A percentile compares a stretch with the other conserved stretches of the same genome.
Conservation (phyloP, 2,888 invertebrate genomes). For the Luffia ferchaultella region DNA sequence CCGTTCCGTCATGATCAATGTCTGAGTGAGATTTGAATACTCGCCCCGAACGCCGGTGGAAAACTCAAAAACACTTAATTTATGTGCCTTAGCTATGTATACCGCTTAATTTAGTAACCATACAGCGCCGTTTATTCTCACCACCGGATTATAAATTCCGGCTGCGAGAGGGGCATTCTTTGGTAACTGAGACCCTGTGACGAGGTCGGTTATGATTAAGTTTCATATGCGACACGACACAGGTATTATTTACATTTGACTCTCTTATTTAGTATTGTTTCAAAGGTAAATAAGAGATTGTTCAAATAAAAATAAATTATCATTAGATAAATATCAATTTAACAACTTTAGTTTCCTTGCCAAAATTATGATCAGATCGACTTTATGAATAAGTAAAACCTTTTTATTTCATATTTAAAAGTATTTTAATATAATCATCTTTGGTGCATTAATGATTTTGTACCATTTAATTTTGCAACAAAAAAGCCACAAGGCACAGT, state of each 20-base stretch:
- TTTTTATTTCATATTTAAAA: too few species aligned
- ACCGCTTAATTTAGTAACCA: slow-evolving; percentile 35
- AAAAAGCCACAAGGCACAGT: too few species aligned
- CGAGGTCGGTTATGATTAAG: slow-evolving; percentile 30
- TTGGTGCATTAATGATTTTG: too few species aligned
- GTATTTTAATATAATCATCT: too few species aligned
- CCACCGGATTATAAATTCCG: slow-evolving; percentile 26
- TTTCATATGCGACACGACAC: slow-evolving; percentile 24
- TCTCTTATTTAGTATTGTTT: background rate
- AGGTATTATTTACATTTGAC: slow-evolving; percentile 20
- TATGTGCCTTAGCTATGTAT: slow-evolving; percentile 29
- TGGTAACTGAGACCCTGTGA: slow-evolving; percentile 30
- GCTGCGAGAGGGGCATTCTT: slow-evolving; percentile 24
- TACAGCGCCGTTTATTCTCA: slow-evolving; percentile 30
- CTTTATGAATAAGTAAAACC: too few species aligned
- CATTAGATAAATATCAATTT: too few species aligned
- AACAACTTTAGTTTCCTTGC: too few species aligned
- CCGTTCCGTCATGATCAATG: slow-evolving; percentile 32
- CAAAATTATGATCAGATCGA: too few species aligned
- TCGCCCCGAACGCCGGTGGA: too few species aligned
- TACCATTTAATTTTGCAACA: too few species aligned
- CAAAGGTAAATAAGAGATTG: background rate
- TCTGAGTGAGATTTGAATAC: slow-evolving; percentile 35
- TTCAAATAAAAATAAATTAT: too few species aligned
- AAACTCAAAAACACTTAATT: slow-evolving; percentile 21